Conservation (phyloP, 2,888 invertebrate genomes). For the Ochlodes sylvanus region DNA sequence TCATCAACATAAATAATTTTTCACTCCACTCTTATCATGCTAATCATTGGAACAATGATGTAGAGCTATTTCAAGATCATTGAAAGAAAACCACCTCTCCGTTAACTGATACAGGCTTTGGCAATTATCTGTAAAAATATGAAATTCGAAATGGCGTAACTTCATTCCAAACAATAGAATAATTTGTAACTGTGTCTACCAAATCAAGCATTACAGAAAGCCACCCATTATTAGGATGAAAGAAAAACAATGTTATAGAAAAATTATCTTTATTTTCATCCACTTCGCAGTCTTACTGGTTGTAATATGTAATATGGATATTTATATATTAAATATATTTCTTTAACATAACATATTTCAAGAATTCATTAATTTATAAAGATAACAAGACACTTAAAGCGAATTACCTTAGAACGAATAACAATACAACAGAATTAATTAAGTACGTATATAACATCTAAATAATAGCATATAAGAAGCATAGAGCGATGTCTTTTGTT, state of each 20-base stretch:
- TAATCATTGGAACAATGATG: slow-evolving; percentile 76
- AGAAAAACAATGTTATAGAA: slow-evolving; percentile 1
- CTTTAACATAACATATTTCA: too few relatives aligned
- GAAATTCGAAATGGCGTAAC: slow-evolving; percentile 4
- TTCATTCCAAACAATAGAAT: too few relatives aligned
- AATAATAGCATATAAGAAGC: too few relatives aligned
- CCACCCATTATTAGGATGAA: not conserved
- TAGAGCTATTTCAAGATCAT: slow-evolving; percentile 73
- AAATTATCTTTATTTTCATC: slow-evolving; percentile 14
- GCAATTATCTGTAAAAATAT: slow-evolving; percentile 49
- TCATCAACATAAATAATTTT: not conserved
- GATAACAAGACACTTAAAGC: not conserved
- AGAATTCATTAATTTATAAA: not conserved
- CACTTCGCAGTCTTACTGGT: not conserved
- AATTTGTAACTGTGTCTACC: not conserved
- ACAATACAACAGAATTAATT: not conserved
- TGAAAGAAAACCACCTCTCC: slow-evolving; percentile 65
- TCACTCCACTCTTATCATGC: not conserved
- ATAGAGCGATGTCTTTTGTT: too few relatives aligned
- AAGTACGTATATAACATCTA: too few relatives aligned
- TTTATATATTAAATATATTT: too few relatives aligned
- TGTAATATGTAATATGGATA: too few relatives aligned
- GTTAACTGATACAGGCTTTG: slow-evolving; percentile 31
- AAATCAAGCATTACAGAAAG: slow-evolving; percentile 2
- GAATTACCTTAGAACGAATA: not conserved